phyloP scores from a whole-genome alignment of 2,113 vertebrate genomes.

The Oreochromis spilurus region DNA sequence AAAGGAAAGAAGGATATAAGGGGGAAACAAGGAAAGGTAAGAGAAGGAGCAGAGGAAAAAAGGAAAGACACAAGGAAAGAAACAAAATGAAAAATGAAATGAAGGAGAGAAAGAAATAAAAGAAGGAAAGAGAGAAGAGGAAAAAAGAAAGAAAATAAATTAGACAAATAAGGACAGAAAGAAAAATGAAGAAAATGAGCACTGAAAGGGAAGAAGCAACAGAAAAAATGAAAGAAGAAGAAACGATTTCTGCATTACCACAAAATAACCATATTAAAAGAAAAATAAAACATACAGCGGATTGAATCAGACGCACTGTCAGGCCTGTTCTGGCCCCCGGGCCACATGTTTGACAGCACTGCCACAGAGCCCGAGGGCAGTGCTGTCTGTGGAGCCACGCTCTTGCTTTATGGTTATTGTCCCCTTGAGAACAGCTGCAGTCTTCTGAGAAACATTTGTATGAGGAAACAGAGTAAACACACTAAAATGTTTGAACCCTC shows the following conservation, averaged over 20 bases:
- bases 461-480: neutral
- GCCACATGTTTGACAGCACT: neutral
- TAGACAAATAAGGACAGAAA: neutral
- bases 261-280: accelerated
- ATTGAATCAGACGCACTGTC: neutral
- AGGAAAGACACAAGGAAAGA: neutral
- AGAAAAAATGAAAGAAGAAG: neutral
- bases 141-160: neutral
- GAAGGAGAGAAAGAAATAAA: neutral
- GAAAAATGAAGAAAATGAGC: accelerated
- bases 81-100: neutral
- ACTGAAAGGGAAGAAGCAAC: neutral
- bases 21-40: neutral
- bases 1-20: neutral
- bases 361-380: accelerated
- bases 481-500: neutral
- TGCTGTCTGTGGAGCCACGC: accelerated
- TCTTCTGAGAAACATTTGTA: neutral
- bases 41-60: neutral
- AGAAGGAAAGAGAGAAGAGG: accelerated
- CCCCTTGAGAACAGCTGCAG: neutral
- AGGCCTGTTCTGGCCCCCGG: neutral
- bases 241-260: neutral
- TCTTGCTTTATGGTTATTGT: neutral
- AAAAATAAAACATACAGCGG: neutral